Conservation (phyloP, 2,888 invertebrate genomes). For the Lithophane socia region DNA sequence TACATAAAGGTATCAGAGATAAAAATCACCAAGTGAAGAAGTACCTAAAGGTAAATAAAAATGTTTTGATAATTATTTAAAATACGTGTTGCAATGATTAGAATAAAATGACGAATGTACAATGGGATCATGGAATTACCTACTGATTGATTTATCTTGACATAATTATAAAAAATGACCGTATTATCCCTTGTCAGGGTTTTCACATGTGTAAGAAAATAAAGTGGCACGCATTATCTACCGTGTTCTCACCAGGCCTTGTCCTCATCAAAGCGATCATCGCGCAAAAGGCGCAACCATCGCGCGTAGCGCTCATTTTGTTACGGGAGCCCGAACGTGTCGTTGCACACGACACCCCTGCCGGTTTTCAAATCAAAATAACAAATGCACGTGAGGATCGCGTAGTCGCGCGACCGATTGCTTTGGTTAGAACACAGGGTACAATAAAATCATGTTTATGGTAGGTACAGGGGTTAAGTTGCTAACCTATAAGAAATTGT, state of each 20-base stretch:
- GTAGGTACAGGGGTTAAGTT: too few species aligned
- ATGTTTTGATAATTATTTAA: constrained; percentile 6
- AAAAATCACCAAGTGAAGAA: constrained; percentile 33
- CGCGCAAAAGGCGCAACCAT: too few species aligned
- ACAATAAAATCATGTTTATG: neutral
- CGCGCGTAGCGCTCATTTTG: neutral
- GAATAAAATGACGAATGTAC: neutral
- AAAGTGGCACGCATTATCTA: too few species aligned
- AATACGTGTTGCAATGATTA: constrained; percentile 15
- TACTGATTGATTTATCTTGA: neutral
- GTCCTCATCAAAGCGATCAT: too few species aligned
- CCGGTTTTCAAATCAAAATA: neutral
- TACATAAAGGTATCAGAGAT: constrained; percentile 7
- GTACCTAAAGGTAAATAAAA: constrained; percentile 37
- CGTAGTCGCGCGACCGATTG: neutral
- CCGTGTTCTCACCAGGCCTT: too few species aligned
- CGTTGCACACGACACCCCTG: neutral
- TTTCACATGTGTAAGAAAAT: neutral
- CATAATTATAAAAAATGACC: neutral
- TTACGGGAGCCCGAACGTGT: neutral
- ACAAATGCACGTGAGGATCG: neutral
- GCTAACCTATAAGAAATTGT: too few species aligned
- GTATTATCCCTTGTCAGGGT: neutral
- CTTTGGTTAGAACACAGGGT: neutral
- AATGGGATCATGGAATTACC: neutral